These are phyloP conservation scores for Meliscaeva auricollis DNA, from an alignment of 2,888 invertebrate species.

Conservation along the genomic window DNA sequence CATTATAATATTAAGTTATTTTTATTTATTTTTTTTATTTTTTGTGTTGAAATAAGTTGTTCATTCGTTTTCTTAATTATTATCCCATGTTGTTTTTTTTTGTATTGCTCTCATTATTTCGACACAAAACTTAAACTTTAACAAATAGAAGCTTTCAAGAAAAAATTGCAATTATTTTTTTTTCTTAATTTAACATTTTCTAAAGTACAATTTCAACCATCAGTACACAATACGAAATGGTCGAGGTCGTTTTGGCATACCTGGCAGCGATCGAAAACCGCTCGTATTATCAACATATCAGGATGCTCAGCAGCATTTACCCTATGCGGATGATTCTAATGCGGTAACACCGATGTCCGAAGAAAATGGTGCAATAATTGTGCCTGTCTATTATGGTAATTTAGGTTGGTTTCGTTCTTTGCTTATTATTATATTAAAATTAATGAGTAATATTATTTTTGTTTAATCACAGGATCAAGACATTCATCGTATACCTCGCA, in stretches of 20 bases:
- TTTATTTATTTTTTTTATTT: slow-evolving; percentile 58
- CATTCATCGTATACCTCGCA: slow-evolving; percentile 98
- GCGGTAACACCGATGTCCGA: slow-evolving; percentile 99
- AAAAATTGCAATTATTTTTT: slow-evolving; percentile 9
- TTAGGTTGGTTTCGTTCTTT: slow-evolving; percentile 86
- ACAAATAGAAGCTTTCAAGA: neutral
- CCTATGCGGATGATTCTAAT: slow-evolving; percentile 98
- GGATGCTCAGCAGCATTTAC: slow-evolving; percentile 97
- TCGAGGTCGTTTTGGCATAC: slow-evolving; percentile 90
- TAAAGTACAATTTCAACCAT: slow-evolving; percentile 76
- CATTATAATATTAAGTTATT: too few relatives aligned
- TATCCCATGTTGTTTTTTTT: slow-evolving; percentile 65
- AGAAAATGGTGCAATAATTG: slow-evolving; percentile 97
- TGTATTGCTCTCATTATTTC: slow-evolving; percentile 62
- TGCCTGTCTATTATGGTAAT: slow-evolving; percentile 95
- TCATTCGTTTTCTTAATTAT: slow-evolving; percentile 36
- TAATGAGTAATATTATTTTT: neutral
- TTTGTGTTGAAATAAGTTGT: slow-evolving; percentile 45
- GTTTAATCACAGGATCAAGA: slow-evolving; percentile 87
- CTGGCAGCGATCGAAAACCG: slow-evolving; percentile 95
- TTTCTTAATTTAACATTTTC: slow-evolving; percentile 52
- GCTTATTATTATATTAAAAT: neutral
- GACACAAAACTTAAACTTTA: slow-evolving; percentile 53
- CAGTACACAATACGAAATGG: slow-evolving; percentile 94
- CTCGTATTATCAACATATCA: slow-evolving; percentile 97